These are phyloP conservation scores for Myotis pilosus DNA, from an alignment of 2,797 vertebrate species.

Conservation along the genomic window DNA sequence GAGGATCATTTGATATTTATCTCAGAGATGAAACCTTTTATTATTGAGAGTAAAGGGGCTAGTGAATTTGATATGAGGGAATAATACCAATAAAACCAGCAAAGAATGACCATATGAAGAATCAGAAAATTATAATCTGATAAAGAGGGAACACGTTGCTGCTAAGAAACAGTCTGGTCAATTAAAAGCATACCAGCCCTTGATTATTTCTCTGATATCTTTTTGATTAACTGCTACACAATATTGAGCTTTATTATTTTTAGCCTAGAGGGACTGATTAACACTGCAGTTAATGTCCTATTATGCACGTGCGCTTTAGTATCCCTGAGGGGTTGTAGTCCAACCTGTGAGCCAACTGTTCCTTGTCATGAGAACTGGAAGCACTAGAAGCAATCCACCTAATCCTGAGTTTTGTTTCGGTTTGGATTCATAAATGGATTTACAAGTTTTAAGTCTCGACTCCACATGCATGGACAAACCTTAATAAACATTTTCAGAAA, in stretches of 20 bases:
- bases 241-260: slow-evolving; percentile 47
- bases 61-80: not conserved
- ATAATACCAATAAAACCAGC: slow-evolving; percentile 44
- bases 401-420: not conserved
- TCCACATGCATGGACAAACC: not conserved
- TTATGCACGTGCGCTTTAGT: not conserved
- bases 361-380: slow-evolving; percentile 8
- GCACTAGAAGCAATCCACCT: not conserved
- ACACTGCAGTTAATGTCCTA: not conserved
- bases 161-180: slow-evolving; percentile 52
- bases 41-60: slow-evolving; percentile 40
- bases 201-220: slow-evolving; percentile 42
- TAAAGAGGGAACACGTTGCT: slow-evolving; percentile 35
- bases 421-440: not conserved
- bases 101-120: slow-evolving; percentile 54
- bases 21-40: slow-evolving; percentile 50
- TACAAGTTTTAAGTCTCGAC: not conserved
- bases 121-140: slow-evolving; percentile 15
- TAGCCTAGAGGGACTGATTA: slow-evolving; percentile 17
- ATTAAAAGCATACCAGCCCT: slow-evolving; percentile 1
- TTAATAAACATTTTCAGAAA: not conserved
- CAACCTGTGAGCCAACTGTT: slow-evolving; percentile 24
- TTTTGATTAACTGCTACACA: slow-evolving; percentile 51
- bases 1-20: slow-evolving; percentile 66
- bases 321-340: not conserved